Evolutionary conservation across 1,140 invertebrate species (phyloP), one percentile per base, ranked within the genome.

Genomic region (Atta cephalotes): DNA sequence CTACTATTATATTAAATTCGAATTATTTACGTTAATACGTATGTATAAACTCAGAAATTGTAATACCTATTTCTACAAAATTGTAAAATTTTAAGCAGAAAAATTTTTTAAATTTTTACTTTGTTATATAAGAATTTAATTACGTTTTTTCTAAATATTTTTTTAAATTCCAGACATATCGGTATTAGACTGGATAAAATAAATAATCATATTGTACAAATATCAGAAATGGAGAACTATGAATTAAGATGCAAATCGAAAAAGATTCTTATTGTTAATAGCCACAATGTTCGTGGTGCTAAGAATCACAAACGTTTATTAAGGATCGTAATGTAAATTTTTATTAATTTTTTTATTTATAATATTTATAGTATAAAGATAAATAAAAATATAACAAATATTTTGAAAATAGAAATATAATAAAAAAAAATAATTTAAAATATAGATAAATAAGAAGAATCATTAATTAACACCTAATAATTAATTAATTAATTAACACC

Each of bases 181-280:
- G 81, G 39, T 31, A 49, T 0, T 63, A 62, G 12, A 16, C 14
- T 84, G 12, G 56, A 84, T 77, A 62, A 63, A 72, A 60, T 82
- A 31, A 82, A 63, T 5, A 25, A 28, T 28, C 12, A 63, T 31
- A 31, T 28, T 63, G 14, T 2, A 63, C 60, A 31, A 60, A 1
- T 82, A 14, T 71, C 68, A 25, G 39, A 82, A 25, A 62, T 4
- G 14, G 51, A 82, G 4, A 0, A 71, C 1, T 72, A 9, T 70
- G 3, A 14, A 45, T 28, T 71, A n/a, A 82, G 16, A 60, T 45
- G 66, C 5, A 58, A 53, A 5, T 53, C 28, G 79, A 71, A 28
- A 49, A 70, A 45, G 10, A 6, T n/a, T 70, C 0, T 70, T 7
- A 21, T 21, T 45, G 39, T 45, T 56, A 49, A 6, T 3, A 10